Conservation (phyloP, 2,113 vertebrate species). For the Cervus canadensis region DNA sequence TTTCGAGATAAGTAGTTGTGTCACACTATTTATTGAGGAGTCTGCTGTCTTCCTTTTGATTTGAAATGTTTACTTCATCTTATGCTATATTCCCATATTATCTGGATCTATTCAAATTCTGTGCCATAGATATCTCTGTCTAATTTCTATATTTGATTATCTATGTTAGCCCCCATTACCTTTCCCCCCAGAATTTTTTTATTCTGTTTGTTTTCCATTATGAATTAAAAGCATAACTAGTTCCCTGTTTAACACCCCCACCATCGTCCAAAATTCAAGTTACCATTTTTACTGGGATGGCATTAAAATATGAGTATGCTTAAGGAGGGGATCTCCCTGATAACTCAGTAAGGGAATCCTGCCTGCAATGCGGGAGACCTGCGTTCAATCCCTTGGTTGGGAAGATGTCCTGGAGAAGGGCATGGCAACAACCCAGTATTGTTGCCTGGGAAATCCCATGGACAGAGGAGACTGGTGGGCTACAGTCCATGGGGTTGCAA, state of each 20-base stretch:
- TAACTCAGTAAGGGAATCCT: neutral
- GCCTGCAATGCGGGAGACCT: neutral
- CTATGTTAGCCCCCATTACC: neutral
- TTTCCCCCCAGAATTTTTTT: neutral
- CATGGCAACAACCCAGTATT: neutral
- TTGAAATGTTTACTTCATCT: neutral
- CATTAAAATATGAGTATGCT: neutral
- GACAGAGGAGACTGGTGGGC: neutral
- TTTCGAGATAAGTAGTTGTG: neutral
- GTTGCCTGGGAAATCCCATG: neutral
- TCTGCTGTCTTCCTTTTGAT: neutral
- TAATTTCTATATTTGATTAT: neutral
- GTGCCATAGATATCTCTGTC: neutral
- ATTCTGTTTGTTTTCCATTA: neutral
- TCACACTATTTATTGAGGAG: neutral
- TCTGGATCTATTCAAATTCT: neutral
- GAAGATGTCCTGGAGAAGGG: neutral
- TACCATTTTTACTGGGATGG: neutral
- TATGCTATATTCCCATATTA: neutral
- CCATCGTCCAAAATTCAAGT: neutral
- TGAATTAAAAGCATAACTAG: neutral
- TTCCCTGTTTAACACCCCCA: neutral
- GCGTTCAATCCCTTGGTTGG: neutral
- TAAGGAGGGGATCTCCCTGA: fast-evolving
- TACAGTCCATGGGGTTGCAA: neutral